These are phyloP conservation scores for Bolinopsis microptera DNA, from an alignment of 37 sponge, comb jelly and placozoan species.

Conservation along the genomic window DNA sequence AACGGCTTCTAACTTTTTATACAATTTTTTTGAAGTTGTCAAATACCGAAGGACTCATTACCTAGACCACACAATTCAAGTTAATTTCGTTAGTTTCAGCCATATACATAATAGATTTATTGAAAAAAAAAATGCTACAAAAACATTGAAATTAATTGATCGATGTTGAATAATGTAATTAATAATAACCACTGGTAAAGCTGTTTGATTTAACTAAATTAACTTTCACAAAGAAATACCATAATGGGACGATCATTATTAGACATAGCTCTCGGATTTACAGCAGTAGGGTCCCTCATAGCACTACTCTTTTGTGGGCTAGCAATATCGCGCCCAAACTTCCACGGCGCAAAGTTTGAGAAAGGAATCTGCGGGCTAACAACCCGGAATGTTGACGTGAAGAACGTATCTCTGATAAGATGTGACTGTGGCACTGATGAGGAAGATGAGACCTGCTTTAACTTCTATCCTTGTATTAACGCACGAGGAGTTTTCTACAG, in stretches of 20 bases:
- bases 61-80: too few species aligned
- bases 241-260: not conserved
- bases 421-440: slow-evolving; percentile 10
- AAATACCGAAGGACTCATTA: too few species aligned
- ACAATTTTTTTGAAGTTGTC: too few species aligned
- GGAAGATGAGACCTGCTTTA: not conserved
- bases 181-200: too few species aligned
- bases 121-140: too few species aligned
- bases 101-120: too few species aligned
- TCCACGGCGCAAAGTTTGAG: slow-evolving; percentile 35
- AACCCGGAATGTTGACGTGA: not conserved
- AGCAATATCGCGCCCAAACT: not conserved
- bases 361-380: not conserved
- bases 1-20: too few species aligned
- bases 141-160: too few species aligned
- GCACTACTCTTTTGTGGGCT: not conserved
- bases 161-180: too few species aligned
- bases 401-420: not conserved
- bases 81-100: too few species aligned
- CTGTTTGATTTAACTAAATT: too few species aligned
- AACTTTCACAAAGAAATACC: too few species aligned
- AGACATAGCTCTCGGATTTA: not conserved
- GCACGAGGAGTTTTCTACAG: not conserved
- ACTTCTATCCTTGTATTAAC: slow-evolving; percentile 25
- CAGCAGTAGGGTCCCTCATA: not conserved